These are phyloP conservation scores for Paragorgia papillata DNA, from an alignment of 92 coral and sea anemone genomes.

Conservation along the genomic window DNA sequence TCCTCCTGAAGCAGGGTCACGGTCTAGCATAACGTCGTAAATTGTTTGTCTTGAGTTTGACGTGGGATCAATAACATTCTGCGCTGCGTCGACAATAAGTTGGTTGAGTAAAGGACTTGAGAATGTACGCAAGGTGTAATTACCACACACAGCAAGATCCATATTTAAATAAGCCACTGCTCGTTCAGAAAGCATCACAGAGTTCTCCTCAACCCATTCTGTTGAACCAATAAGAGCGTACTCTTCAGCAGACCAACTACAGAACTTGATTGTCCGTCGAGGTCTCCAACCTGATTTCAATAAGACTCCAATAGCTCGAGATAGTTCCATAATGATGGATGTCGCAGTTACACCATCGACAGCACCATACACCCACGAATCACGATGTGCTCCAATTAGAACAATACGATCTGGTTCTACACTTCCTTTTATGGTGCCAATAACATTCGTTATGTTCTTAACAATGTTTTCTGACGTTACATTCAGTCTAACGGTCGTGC, in stretches of 20 bases:
- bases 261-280: slow-evolving; percentile 85
- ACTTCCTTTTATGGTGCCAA: slow-evolving; percentile 80
- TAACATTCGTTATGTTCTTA: slow-evolving; percentile 75
- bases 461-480: slow-evolving; percentile 62
- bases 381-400: slow-evolving; percentile 94
- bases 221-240: slow-evolving; percentile 90
- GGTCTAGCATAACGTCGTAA: slow-evolving; percentile 85
- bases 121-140: slow-evolving; percentile 77
- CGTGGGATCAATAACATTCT: slow-evolving; percentile 67
- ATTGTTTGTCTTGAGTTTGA: slow-evolving; percentile 58
- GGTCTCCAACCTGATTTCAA: slow-evolving; percentile 91
- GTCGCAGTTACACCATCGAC: slow-evolving; percentile 95
- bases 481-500: slow-evolving; percentile 61
- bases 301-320: slow-evolving; percentile 88
- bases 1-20: slow-evolving; percentile 58
- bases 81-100: slow-evolving; percentile 71
- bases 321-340: slow-evolving; percentile 81
- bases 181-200: slow-evolving; percentile 69
- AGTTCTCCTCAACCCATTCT: slow-evolving; percentile 94
- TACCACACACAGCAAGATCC: slow-evolving; percentile 89
- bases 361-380: slow-evolving; percentile 97
- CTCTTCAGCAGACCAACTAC: slow-evolving; percentile 99
- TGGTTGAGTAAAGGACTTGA: slow-evolving; percentile 84
- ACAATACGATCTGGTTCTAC: slow-evolving; percentile 98
- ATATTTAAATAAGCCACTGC: slow-evolving; percentile 90